These are phyloP conservation scores for Lithobates sylvaticus DNA, from an alignment of 2,797 vertebrate genomes.

Conservation along the genomic window DNA sequence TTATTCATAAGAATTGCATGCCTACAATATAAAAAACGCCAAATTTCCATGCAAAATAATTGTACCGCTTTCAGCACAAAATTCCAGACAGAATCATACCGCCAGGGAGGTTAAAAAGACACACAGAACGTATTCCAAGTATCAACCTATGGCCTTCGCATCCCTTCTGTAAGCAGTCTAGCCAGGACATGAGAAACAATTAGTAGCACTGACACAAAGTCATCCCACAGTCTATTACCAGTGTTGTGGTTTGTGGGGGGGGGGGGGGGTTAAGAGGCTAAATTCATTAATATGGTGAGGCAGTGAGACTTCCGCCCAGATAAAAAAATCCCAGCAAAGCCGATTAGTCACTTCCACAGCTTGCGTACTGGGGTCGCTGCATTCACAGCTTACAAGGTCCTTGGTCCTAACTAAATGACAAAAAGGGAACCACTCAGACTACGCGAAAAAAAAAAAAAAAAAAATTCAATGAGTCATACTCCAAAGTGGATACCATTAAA, in stretches of 20 bases:
- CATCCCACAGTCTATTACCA: too few relatives aligned
- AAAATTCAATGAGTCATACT: not conserved
- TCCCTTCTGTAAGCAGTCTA: too few relatives aligned
- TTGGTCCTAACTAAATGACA: slow-evolving; percentile 21
- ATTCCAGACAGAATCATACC: too few relatives aligned
- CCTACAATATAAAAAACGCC: too few relatives aligned
- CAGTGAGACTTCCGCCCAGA: slow-evolving; percentile 39
- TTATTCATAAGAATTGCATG: too few relatives aligned
- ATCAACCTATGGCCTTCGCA: too few relatives aligned
- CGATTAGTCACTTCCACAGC: slow-evolving; percentile 37
- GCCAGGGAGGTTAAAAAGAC: too few relatives aligned
- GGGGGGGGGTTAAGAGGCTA: slow-evolving; percentile 22
- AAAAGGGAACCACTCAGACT: not conserved
- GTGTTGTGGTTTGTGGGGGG: not conserved
- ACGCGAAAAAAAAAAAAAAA: not conserved
- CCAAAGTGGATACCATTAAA: not conserved
- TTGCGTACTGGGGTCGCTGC: slow-evolving; percentile 14
- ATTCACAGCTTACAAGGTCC: slow-evolving; percentile 5
- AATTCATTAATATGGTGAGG: slow-evolving; percentile 44
- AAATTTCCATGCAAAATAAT: too few relatives aligned
- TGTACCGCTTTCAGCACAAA: too few relatives aligned
- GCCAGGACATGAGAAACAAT: too few relatives aligned
- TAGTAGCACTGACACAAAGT: too few relatives aligned
- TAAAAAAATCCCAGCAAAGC: slow-evolving; percentile 45
- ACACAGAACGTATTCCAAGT: too few relatives aligned